A percentile compares a stretch with the other conserved stretches of the same genome.
Conservation (phyloP, 2,113 vertebrate species). For the Larimichthys crocea region DNA sequence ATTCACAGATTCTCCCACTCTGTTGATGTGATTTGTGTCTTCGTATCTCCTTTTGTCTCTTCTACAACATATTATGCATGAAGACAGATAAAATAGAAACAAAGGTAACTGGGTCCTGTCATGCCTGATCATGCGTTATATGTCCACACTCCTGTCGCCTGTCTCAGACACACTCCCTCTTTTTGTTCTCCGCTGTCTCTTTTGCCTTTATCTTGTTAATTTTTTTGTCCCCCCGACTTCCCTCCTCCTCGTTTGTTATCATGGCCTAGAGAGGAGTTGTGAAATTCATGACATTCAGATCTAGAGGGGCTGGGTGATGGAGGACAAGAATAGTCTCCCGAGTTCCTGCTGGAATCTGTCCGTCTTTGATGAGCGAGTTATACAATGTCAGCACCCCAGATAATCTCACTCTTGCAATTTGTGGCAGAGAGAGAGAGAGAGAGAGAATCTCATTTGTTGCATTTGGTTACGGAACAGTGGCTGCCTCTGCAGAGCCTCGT, state of each 20-base stretch:
- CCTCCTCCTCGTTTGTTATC: slow-evolving; percentile 35
- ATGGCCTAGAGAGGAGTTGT: slow-evolving; percentile 61
- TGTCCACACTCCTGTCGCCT: slow-evolving; percentile 24
- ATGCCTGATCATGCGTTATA: slow-evolving; percentile 26
- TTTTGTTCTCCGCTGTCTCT: slow-evolving; percentile 5
- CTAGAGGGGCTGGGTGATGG: slow-evolving; percentile 50
- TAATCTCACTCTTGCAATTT: slow-evolving; percentile 50
- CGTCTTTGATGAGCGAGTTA: slow-evolving; percentile 68
- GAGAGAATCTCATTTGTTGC: slow-evolving; percentile 61
- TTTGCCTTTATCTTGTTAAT: slow-evolving; percentile 6
- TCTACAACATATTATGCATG: neutral
- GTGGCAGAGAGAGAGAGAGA: slow-evolving; percentile 22
- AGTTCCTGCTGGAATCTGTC: slow-evolving; percentile 61
- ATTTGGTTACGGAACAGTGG: slow-evolving; percentile 54
- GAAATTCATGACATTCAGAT: slow-evolving; percentile 69
- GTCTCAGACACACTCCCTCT: slow-evolving; percentile 6
- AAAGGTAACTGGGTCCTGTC: slow-evolving; percentile 18
- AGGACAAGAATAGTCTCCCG: slow-evolving; percentile 66
- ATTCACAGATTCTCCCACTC: slow-evolving; percentile 46
- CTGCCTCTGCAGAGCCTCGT: slow-evolving; percentile 17
- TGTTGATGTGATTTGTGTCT: slow-evolving; percentile 45
- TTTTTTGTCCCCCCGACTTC: neutral
- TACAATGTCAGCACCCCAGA: slow-evolving; percentile 55
- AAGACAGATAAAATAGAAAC: slow-evolving; percentile 31
- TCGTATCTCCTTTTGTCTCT: slow-evolving; percentile 32